These are phyloP conservation scores for Crocuta crocuta DNA, from an alignment of 2,113 vertebrate genomes.

Conservation along the genomic window DNA sequence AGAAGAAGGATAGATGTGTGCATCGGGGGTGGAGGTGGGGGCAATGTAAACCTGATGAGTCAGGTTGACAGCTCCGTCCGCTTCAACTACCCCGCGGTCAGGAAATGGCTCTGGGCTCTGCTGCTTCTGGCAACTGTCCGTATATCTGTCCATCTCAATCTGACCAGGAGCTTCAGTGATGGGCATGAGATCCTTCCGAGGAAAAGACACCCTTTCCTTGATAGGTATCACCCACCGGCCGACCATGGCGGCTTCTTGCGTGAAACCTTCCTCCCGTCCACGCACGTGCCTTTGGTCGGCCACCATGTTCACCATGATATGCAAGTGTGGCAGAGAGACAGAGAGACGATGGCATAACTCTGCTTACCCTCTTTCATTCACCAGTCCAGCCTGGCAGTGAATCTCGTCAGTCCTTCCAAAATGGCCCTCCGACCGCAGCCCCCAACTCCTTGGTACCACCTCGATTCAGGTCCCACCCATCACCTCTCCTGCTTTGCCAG, in stretches of 20 bases:
- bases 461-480: no score
- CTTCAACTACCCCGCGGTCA: not conserved
- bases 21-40: no score
- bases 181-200: not conserved
- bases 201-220: not conserved
- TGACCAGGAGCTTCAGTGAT: not conserved
- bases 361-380: not conserved
- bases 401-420: accelerated
- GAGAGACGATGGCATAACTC: accelerated
- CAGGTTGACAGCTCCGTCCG: not conserved
- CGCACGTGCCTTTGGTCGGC: not conserved
- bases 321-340: not conserved
- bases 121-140: no score
- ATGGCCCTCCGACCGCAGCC: accelerated
- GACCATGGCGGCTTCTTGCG: not conserved
- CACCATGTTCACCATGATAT: accelerated
- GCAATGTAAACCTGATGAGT: not conserved
- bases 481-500: not conserved
- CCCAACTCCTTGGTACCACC: accelerated
- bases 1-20: not conserved
- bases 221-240: accelerated
- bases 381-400: not conserved
- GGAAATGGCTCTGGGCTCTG: not conserved
- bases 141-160: not conserved
- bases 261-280: not conserved